Percentiles rank a stretch among this genome's conserved stretches.
Evolutionary conservation across 2,888 invertebrate genomes (phyloP).

Genomic region (Clusia tigrina): DNA sequence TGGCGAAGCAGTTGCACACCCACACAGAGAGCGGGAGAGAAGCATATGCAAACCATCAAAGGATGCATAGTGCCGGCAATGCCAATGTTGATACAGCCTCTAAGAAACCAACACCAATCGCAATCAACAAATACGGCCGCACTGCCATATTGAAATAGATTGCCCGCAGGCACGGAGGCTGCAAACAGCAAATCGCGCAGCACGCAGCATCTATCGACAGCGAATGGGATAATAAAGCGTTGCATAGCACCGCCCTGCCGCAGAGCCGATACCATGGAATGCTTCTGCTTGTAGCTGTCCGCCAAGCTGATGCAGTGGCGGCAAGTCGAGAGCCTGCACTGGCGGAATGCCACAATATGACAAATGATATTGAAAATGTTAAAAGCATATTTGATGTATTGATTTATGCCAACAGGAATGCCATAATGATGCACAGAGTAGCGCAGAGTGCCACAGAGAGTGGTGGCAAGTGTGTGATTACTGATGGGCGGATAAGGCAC

Average conservation of each 20-base stretch:
- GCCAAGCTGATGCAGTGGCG: background rate
- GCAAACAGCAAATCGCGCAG: background rate
- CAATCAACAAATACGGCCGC: background rate
- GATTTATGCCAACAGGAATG: background rate
- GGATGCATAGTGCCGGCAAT: background rate
- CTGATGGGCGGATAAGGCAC: no score
- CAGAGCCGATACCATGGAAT: no score
- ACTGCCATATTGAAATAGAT: conserved; percentile 8
- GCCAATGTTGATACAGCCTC: no score
- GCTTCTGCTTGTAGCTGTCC: no score
- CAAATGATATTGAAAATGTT: background rate
- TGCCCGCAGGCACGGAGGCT: background rate
- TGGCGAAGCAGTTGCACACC: no score
- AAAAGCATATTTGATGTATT: background rate
- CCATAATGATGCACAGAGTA: no score
- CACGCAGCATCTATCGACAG: background rate
- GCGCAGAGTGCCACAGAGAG: no score
- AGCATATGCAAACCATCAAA: background rate
- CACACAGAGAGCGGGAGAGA: no score
- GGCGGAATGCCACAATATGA: conserved; percentile 1
- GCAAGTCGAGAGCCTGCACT: background rate
- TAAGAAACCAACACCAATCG: background rate
- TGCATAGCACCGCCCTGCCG: no score
- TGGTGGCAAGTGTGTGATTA: no score
- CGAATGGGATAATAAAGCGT: background rate